A percentile compares a stretch with the other conserved stretches of the same genome.
phyloP scores from a whole-genome alignment of 2,113 vertebrate genomes.

The Kryptolebias marmoratus region DNA sequence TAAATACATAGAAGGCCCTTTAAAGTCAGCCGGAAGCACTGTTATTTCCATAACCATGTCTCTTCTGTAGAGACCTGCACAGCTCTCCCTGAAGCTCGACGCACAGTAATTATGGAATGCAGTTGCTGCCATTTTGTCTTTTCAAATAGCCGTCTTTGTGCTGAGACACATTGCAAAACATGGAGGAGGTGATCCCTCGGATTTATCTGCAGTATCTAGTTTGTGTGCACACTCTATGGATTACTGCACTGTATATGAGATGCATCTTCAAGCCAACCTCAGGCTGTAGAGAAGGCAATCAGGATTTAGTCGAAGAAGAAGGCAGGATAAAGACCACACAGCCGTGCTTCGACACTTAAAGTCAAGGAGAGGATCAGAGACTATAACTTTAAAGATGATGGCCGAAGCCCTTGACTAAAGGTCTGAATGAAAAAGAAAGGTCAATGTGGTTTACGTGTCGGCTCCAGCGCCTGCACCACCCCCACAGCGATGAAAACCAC shows the following conservation, averaged over 20 bases:
- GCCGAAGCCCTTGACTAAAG: constrained; percentile 80
- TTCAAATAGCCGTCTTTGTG: constrained; percentile 49
- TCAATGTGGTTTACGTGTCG: constrained; percentile 75
- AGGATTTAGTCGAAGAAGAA: constrained; percentile 69
- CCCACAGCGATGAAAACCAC: constrained; percentile 73
- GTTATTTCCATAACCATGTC: constrained; percentile 41
- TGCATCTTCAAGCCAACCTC: constrained; percentile 63
- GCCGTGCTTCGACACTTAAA: constrained; percentile 68
- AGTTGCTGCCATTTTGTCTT: constrained; percentile 60
- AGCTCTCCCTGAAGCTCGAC: constrained; percentile 9
- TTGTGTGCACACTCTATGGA: constrained; percentile 52
- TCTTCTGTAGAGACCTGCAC: constrained; percentile 20
- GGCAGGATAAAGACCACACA: constrained; percentile 61
- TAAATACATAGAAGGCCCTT: constrained; percentile 60
- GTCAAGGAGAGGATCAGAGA: constrained; percentile 67
- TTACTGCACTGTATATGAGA: constrained; percentile 65
- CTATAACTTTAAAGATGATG: constrained; percentile 79
- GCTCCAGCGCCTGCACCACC: constrained; percentile 67
- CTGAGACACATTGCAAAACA: constrained; percentile 54
- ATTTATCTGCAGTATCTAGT: constrained; percentile 60
- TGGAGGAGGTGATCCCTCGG: constrained; percentile 51
- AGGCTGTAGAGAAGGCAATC: constrained; percentile 68
- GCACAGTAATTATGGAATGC: constrained; percentile 19
- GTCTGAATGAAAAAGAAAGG: constrained; percentile 80
- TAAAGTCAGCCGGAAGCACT: constrained; percentile 21